Evolutionary conservation across 2,888 invertebrate genomes (phyloP), one percentile per base, ranked within the genome.

Genomic region (Galerucella pusilla): DNA sequence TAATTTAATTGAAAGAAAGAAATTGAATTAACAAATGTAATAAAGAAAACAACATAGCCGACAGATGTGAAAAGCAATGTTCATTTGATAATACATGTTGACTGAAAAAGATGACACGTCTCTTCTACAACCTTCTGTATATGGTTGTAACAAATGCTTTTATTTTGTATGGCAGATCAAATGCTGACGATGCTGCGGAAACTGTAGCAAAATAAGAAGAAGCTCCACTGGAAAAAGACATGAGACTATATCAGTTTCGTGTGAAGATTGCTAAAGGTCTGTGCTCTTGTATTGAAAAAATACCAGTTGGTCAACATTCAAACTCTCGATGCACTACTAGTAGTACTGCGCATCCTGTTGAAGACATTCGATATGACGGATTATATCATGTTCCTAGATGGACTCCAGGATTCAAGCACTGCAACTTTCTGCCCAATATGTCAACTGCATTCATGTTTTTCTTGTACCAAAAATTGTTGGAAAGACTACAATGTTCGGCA

Each of bases 221-320:
- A 46, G 46, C 4, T 45, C 5, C 45, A 49, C 4, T 16, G 12
- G 61, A 61, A 61, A 61, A 65, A 65, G 35, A 65, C 46, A 65
- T 65, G 65, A 65, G 65, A 4, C 65, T 65, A 65, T 65, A 46
- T 20, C 65, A 65, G 65, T 65, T 65, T 65, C 49, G 65, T 65
- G 61, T 65, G 49, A 65, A 65, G 7, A 14, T 65, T 65, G 49
- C 46, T 65, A 3, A 46, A 65, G 65, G 49, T 65, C 65, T 65
- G n/a, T 65, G 65, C 25, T 20, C 65, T 65, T 65, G 46, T 65
- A 20, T 65, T 65, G 11, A 65, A 65, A 65, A 46, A 65, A 14
- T 14, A 16, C 49, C 49, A 16, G 16, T 20, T 46, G 65, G 65
- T 46, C 65, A 46, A 65, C 65, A 28, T 42, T 63, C 63, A 63